These are phyloP conservation scores for Polyommatus iphigenia DNA, from an alignment of 2,888 invertebrate species.

Conservation along the genomic window DNA sequence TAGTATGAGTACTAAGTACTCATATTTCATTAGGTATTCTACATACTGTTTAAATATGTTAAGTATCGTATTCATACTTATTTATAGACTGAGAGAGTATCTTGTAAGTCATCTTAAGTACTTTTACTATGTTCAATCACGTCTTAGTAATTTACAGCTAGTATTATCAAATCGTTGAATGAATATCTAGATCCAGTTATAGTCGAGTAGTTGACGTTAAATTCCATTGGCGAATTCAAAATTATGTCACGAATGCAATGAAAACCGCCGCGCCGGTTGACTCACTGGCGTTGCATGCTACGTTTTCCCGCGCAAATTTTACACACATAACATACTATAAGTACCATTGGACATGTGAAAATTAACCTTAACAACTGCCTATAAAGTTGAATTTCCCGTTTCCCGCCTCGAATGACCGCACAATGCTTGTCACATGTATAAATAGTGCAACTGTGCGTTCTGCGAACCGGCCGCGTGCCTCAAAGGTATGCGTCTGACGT, in stretches of 20 bases:
- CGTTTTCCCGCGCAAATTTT: slow-evolving; percentile 67
- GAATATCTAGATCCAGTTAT: not conserved
- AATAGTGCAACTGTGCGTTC: slow-evolving; percentile 72
- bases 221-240: slow-evolving; percentile 45
- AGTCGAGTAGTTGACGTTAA: slow-evolving; percentile 31
- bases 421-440: slow-evolving; percentile 55
- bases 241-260: slow-evolving; percentile 59
- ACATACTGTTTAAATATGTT: too few species aligned
- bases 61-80: too few species aligned
- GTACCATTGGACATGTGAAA: slow-evolving; percentile 32
- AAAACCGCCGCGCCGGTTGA: slow-evolving; percentile 60
- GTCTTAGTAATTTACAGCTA: not conserved
- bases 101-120: too few species aligned
- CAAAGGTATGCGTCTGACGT: slow-evolving; percentile 72
- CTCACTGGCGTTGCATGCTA: slow-evolving; percentile 57
- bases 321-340: slow-evolving; percentile 40
- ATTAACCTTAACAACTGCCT: slow-evolving; percentile 40
- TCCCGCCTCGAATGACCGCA: slow-evolving; percentile 35
- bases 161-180: not conserved
- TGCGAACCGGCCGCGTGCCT: slow-evolving; percentile 64
- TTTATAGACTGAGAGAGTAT: too few species aligned
- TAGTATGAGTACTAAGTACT: too few species aligned
- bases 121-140: too few species aligned
- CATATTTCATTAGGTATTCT: too few species aligned
- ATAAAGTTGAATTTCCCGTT: slow-evolving; percentile 43